These are phyloP conservation scores for Acleris laterana DNA, from an alignment of 2,888 invertebrate genomes.

Conservation along the genomic window DNA sequence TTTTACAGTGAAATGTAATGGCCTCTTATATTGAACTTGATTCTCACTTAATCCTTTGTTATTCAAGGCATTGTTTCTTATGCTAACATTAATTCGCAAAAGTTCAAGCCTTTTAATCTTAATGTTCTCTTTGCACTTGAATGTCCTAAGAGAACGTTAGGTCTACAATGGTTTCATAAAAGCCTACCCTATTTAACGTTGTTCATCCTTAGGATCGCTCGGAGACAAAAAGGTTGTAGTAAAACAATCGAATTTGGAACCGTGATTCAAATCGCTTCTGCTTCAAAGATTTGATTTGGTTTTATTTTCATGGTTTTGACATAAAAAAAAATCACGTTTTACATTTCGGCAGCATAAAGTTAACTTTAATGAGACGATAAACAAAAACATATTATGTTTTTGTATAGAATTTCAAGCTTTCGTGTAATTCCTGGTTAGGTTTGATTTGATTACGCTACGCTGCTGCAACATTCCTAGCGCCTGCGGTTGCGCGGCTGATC, in stretches of 20 bases:
- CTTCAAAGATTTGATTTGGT: conserved; percentile 11
- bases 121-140: conserved; percentile 11
- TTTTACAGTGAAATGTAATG: neutral
- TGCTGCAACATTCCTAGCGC: conserved; percentile 10
- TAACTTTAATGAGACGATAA: neutral
- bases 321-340: neutral
- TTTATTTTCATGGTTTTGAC: conserved; percentile 24
- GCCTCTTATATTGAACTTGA: conserved; percentile 12
- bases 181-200: conserved; percentile 26
- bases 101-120: conserved; percentile 25
- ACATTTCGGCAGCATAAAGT: neutral
- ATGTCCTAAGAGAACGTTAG: conserved; percentile 11
- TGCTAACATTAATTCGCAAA: conserved; percentile 27
- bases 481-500: conserved; percentile 28
- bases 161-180: conserved; percentile 29
- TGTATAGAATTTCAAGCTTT: too few species aligned
- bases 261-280: conserved; percentile 26
- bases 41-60: conserved; percentile 18
- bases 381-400: neutral
- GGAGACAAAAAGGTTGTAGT: conserved; percentile 31
- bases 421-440: neutral
- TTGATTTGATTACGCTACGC: conserved; percentile 12
- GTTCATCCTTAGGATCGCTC: conserved; percentile 22
- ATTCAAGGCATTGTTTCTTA: conserved; percentile 20
- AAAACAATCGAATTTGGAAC: conserved; percentile 29